These are phyloP conservation scores for Ephydatia muelleri DNA, from an alignment of 37 sponge, comb jelly and placozoan genomes.

Conservation along the genomic window DNA sequence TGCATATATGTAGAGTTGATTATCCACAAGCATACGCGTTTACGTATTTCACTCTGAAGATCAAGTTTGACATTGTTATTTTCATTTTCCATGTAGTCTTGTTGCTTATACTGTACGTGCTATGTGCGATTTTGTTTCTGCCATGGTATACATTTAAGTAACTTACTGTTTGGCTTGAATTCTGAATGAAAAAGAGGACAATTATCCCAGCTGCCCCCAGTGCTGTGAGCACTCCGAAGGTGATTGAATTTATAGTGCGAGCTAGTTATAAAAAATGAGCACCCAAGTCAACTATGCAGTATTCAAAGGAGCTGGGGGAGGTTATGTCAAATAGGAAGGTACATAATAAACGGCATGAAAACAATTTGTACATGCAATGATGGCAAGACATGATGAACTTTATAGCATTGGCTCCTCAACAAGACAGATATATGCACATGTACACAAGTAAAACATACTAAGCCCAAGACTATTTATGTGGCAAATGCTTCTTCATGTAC, in stretches of 20 bases:
- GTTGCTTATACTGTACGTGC: too few relatives aligned
- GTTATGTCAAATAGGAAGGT: too few relatives aligned
- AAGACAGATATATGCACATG: constrained; percentile 2
- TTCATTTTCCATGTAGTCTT: too few relatives aligned
- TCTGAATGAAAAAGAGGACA: constrained; percentile 30
- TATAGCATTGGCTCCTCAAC: background rate
- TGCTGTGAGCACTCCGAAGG: constrained; percentile 62
- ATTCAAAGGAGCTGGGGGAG: background rate
- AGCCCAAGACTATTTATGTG: background rate
- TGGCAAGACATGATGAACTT: too few relatives aligned
- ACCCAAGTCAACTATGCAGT: background rate
- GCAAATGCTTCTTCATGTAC: background rate
- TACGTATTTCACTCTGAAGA: too few relatives aligned
- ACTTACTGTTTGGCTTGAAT: constrained; percentile 23
- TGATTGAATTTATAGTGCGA: constrained; percentile 40
- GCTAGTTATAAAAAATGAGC: constrained; percentile 12
- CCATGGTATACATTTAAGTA: background rate
- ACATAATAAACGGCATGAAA: too few relatives aligned
- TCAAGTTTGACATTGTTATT: too few relatives aligned
- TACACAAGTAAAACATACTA: background rate
- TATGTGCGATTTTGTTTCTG: too few relatives aligned
- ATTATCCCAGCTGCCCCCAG: constrained; percentile 53
- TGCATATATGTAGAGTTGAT: too few relatives aligned
- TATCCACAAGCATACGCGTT: too few relatives aligned
- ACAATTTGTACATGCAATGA: too few relatives aligned